Conservation (phyloP, 2,888 invertebrate genomes). For the Tachystola acroxantha region DNA sequence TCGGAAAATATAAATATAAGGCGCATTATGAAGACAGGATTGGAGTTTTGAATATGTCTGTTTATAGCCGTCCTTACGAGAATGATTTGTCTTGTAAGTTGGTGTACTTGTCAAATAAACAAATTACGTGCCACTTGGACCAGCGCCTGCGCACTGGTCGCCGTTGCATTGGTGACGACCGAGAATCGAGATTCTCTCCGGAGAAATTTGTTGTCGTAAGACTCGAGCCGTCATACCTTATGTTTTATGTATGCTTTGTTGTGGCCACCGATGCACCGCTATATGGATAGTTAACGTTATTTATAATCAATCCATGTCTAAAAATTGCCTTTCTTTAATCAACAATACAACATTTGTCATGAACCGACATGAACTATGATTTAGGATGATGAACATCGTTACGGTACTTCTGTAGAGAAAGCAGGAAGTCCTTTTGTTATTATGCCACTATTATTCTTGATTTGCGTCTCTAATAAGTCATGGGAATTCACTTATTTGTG, state of each 20-base stretch:
- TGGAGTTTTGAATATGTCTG: too few relatives aligned
- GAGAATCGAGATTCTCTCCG: slow-evolving; percentile 49
- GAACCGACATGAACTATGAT: not conserved
- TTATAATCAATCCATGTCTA: not conserved
- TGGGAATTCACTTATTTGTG: too few relatives aligned
- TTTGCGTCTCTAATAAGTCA: too few relatives aligned
- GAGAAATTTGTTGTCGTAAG: slow-evolving; percentile 57
- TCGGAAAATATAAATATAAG: too few relatives aligned
- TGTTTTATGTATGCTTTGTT: slow-evolving; percentile 59
- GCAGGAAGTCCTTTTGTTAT: slow-evolving; percentile 21
- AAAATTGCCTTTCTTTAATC: not conserved
- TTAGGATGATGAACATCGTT: too few relatives aligned
- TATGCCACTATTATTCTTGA: too few relatives aligned
- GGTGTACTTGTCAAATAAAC: too few relatives aligned
- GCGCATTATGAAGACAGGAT: too few relatives aligned
- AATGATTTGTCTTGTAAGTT: too few relatives aligned
- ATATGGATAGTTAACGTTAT: not conserved
- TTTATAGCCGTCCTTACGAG: too few relatives aligned
- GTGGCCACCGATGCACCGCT: slow-evolving; percentile 8
- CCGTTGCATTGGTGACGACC: slow-evolving; percentile 31
- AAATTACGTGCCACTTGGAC: too few relatives aligned
- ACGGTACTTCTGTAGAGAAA: slow-evolving; percentile 17
- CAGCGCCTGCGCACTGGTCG: slow-evolving; percentile 25
- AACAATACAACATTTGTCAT: slow-evolving; percentile 3
- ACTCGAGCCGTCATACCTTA: slow-evolving; percentile 33